Evolutionary conservation across 2,888 invertebrate species (phyloP), one percentile per base, ranked within the genome.

Genomic region (Ophonus ardosiacus): DNA sequence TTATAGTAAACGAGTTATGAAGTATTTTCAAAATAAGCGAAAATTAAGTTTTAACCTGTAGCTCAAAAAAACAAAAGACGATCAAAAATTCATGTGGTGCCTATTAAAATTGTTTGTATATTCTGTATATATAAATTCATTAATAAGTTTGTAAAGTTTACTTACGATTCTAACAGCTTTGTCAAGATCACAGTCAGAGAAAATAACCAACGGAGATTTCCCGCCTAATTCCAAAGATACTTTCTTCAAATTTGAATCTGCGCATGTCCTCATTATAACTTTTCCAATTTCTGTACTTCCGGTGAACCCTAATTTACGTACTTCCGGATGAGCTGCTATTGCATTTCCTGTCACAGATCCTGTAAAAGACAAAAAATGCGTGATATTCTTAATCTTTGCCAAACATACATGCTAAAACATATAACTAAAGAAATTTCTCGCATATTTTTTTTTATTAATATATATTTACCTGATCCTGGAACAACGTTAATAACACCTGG

Each of bases 261-360:
- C 97, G 88, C 97, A 98, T 0, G 96, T 96, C 89, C 94, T 95
- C 98, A 99, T 98, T 85, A 99, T 98, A 0, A 95, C 94, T 90
- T 96, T 95, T 90, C 99, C 99, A 76, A 98, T 95, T 87, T 95
- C 95, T 0, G 99, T 99, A 84, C 98, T 98, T 24, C 99, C 99
- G 0, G 99, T 99, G 91, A 99, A 99, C 0, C 98, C 99, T 0
- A 99, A 92, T 90, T 99, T 99, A 86, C 98, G 93, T 0, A 99
- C 94, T 1, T 95, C 91, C 0, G 95, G 95, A 91, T 99, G 98
- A 87, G 96, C 95, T 0, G 97, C 96, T 38, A 99, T 92, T 0
- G 98, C 97, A 90, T 97, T 96, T 0, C 99, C 99, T 15, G 96
- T 94, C 1, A 94, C 93, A 0, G 95, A 92, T 1, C 97, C 97